These are phyloP conservation scores for Atta texana DNA, from an alignment of 1,140 invertebrate genomes.

Conservation along the genomic window DNA sequence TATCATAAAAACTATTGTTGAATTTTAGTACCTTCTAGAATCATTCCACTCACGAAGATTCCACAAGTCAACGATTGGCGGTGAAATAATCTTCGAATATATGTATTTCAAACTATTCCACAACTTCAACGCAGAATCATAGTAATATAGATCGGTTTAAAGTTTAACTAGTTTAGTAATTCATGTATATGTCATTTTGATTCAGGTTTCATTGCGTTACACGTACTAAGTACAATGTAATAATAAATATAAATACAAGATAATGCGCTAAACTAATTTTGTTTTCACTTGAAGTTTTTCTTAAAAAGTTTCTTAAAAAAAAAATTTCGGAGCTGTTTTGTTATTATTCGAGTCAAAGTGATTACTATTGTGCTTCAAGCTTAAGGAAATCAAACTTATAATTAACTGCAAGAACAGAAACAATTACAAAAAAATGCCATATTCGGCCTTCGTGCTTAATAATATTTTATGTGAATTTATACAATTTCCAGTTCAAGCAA, in stretches of 20 bases:
- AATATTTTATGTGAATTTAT: no score
- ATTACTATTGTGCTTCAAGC: not conserved
- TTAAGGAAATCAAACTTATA: not conserved
- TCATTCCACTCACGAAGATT: not conserved
- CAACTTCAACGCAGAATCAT: not conserved
- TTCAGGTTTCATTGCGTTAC: not conserved
- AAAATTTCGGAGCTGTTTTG: not conserved
- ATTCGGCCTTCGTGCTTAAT: no score
- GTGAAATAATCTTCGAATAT: conserved; percentile 2
- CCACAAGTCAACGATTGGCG: not conserved
- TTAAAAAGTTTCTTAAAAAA: no score
- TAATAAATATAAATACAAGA: not conserved
- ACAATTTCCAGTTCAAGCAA: no score
- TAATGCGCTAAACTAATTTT: not conserved
- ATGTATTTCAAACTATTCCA: not conserved
- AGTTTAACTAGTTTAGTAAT: conserved; percentile 1
- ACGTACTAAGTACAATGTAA: not conserved
- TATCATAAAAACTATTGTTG: not conserved
- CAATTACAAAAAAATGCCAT: no score
- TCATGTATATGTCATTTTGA: not conserved
- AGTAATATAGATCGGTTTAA: not conserved
- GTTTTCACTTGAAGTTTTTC: not conserved
- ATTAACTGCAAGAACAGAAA: not conserved
- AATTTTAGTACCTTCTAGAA: not conserved
- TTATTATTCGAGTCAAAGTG: not conserved